Evolutionary conservation across 1,140 invertebrate species (phyloP).

Genomic region (Cryptotermes secundus): DNA sequence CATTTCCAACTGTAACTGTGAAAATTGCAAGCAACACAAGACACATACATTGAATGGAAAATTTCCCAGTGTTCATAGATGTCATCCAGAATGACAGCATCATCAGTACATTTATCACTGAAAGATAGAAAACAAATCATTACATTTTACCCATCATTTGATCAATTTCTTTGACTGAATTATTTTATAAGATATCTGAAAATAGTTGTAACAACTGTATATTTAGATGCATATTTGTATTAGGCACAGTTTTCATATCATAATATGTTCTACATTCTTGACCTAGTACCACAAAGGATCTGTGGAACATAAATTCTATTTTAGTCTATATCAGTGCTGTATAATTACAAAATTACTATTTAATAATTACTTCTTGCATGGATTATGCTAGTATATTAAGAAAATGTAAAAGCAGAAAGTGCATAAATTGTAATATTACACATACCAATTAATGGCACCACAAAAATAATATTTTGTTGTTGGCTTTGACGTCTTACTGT

Average conservation of each 20-base stretch:
- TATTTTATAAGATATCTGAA: too few relatives aligned
- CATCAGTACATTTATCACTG: conserved; percentile 31
- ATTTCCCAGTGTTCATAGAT: conserved; percentile 26
- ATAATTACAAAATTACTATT: too few relatives aligned
- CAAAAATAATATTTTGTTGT: conserved; percentile 25
- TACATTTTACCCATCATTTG: too few relatives aligned
- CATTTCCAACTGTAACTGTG: conserved; percentile 21
- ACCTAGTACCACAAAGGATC: too few relatives aligned
- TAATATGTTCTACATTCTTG: too few relatives aligned
- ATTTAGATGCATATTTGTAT: too few relatives aligned
- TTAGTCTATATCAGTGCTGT: too few relatives aligned
- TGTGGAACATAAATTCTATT: too few relatives aligned
- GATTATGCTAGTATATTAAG: neutral
- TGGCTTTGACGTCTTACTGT: conserved; percentile 7
- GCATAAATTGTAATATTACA: neutral
- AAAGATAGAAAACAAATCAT: neutral
- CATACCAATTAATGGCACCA: conserved; percentile 34
- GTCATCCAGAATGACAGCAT: conserved; percentile 35
- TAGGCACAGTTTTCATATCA: too few relatives aligned
- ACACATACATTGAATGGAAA: conserved; percentile 29
- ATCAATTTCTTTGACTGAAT: too few relatives aligned
- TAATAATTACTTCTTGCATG: neutral
- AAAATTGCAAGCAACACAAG: conserved; percentile 29
- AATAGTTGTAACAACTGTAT: too few relatives aligned
- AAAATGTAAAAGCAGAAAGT: neutral